A percentile compares a stretch with the other conserved stretches of the same genome.
These are phyloP conservation scores for Tinea trinotella DNA, from an alignment of 2,888 invertebrate genomes.

Conservation along the genomic window DNA sequence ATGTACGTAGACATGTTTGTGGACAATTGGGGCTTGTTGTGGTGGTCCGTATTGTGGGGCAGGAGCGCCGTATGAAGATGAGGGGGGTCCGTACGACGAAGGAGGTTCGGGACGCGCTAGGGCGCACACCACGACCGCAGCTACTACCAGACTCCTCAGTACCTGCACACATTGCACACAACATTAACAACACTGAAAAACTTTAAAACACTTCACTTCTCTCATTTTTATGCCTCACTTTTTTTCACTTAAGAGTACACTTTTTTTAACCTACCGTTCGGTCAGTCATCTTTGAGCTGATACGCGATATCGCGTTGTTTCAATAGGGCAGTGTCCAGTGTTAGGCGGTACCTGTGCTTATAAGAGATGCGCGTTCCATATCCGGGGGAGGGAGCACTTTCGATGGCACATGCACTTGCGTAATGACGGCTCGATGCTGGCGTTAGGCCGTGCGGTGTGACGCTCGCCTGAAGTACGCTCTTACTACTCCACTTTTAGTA, in stretches of 20 bases:
- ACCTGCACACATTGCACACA: conserved; percentile 42
- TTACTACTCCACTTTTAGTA: background rate
- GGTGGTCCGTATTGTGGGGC: conserved; percentile 80
- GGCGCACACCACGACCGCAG: conserved; percentile 53
- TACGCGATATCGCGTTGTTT: conserved; percentile 45
- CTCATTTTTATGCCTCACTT: background rate
- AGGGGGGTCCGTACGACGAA: conserved; percentile 67
- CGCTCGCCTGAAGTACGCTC: conserved; percentile 25
- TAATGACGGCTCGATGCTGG: conserved; percentile 28
- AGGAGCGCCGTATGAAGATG: conserved; percentile 65
- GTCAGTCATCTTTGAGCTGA: conserved; percentile 54
- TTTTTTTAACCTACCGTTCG: conserved; percentile 54
- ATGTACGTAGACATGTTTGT: conserved; percentile 93
- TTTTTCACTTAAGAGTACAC: background rate
- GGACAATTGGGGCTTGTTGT: conserved; percentile 81
- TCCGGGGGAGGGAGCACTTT: conserved; percentile 62
- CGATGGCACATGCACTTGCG: conserved; percentile 64
- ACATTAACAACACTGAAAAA: conserved; percentile 1
- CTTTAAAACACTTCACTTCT: conserved; percentile 9
- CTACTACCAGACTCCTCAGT: conserved; percentile 54
- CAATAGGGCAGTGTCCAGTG: conserved; percentile 60
- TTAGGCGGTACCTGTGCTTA: conserved; percentile 62
- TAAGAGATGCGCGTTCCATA: conserved; percentile 63
- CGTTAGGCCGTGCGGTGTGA: conserved; percentile 38
- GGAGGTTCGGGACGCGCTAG: conserved; percentile 72